These are phyloP conservation scores for Cotesia glomerata DNA, from an alignment of 1,140 invertebrate genomes.

Conservation along the genomic window DNA sequence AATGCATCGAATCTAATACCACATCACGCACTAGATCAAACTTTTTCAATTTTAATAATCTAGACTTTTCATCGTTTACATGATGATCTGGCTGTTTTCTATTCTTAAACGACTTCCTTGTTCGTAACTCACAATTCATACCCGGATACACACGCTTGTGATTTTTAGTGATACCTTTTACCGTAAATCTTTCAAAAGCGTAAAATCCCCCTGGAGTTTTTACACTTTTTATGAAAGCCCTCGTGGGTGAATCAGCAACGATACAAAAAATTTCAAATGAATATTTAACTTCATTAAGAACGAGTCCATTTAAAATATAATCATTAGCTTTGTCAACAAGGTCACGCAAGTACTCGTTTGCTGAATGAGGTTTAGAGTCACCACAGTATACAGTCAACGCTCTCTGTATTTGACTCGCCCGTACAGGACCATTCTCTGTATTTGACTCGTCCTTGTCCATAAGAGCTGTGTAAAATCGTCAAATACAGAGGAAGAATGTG, in stretches of 20 bases:
- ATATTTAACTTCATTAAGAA: conserved; percentile 4
- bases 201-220: conserved; percentile 32
- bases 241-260: conserved; percentile 27
- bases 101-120: conserved; percentile 25
- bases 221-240: conserved; percentile 29
- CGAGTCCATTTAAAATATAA: conserved; percentile 9
- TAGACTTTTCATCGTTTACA: conserved; percentile 15
- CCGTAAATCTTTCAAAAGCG: conserved; percentile 33
- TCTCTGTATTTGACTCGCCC: too few species aligned
- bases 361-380: conserved; percentile 23
- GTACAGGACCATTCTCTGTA: too few species aligned
- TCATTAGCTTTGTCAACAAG: conserved; percentile 20
- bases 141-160: conserved; percentile 27
- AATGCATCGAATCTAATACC: conserved; percentile 34
- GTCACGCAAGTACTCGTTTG: conserved; percentile 7
- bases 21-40: conserved; percentile 28
- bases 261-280: conserved; percentile 24
- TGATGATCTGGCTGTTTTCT: conserved; percentile 30
- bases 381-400: conserved; percentile 34
- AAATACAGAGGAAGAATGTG: too few species aligned
- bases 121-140: conserved; percentile 19
- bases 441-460: too few species aligned
- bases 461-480: too few species aligned
- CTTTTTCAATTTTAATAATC: conserved; percentile 25
- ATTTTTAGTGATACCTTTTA: conserved; percentile 24